Evolutionary conservation across 2,797 vertebrate species (phyloP), one percentile per base, ranked within the genome.

Genomic region (Octomys mimax): DNA sequence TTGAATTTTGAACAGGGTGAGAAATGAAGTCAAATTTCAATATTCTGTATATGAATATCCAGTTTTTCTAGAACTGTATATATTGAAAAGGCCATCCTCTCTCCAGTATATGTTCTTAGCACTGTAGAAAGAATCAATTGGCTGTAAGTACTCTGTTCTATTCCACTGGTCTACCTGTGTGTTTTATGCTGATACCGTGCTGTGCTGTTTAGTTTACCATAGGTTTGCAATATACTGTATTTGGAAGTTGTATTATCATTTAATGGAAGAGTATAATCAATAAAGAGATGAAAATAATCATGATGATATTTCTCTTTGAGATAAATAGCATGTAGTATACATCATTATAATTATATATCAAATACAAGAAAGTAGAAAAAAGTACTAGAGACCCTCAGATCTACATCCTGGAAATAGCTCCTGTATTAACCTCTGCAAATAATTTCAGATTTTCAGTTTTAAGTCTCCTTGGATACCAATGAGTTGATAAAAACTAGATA

Each of bases 401-500:
- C 9, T n/a, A 18, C 2, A 62, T 6, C n/a, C 42, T 87, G 6
- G 24, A 31, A 36, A 46, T 52, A 33, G 42, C 49, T 79, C 24
- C 73, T 31, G 13, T 49, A 75, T 36, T n/a, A n/a, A 62, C 4
- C 26, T 92, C 36, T 78, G 26, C 68, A 88, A 82, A 52, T 91
- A 75, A 49, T 46, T 54, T 84, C 24, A 64, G 1, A 1, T 70
- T 87, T 70, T 89, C 39, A 83, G 46, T 83, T 94, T 12, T 71
- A 71, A 12, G 13, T 36, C 87, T 93, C 54, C 77, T 93, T 42
- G 52, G 42, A 14, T 52, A 81, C 28, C 24, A 81, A 19, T 36
- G 39, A 79, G 13, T 33, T 95, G 33, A 42, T 84, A 31, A 87
- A 84, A 93, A 93, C 24, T 87, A 93, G 33, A 66, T 61, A 82